Percentiles rank a stretch among this genome's conserved stretches.
phyloP scores from a whole-genome alignment of 2,888 invertebrate genomes.

The Perizoma flavofasciatum region DNA sequence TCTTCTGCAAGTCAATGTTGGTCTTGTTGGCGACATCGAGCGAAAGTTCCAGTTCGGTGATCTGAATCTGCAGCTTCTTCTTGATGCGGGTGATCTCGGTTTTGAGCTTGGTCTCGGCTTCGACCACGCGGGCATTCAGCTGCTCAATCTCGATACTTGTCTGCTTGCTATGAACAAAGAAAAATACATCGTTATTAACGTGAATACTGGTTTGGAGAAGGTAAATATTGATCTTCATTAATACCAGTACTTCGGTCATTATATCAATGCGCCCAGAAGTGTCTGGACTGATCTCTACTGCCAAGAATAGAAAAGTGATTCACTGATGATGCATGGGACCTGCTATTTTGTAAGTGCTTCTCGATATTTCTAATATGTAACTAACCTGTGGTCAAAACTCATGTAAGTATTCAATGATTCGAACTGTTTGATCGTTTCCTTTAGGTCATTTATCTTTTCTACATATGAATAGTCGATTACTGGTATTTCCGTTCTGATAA shows the following conservation, averaged over 20 bases:
- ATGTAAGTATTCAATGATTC: slow-evolving; percentile 84
- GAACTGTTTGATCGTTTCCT: slow-evolving; percentile 85
- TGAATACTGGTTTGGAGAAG: background rate
- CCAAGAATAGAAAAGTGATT: too few species aligned
- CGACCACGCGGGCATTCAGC: slow-evolving; percentile 96
- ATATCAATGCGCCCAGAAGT: too few species aligned
- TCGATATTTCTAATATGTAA: background rate
- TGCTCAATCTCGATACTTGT: slow-evolving; percentile 99
- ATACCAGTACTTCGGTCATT: background rate
- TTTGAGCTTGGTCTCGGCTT: slow-evolving; percentile 98
- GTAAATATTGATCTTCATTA: background rate
- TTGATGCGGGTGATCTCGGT: slow-evolving; percentile 98
- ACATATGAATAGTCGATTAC: slow-evolving; percentile 82
- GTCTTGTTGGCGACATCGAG: slow-evolving; percentile 99
- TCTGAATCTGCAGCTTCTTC: slow-evolving; percentile 99
- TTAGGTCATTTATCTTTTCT: slow-evolving; percentile 84
- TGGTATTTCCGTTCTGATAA: slow-evolving; percentile 67
- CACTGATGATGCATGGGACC: too few species aligned
- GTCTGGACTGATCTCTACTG: too few species aligned
- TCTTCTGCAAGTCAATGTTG: slow-evolving; percentile 98
- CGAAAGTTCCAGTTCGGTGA: slow-evolving; percentile 97
- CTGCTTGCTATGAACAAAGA: slow-evolving; percentile 91
- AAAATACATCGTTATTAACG: slow-evolving; percentile 2
- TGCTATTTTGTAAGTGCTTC: too few species aligned
- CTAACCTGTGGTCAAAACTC: slow-evolving; percentile 87